These are phyloP conservation scores for Ariolimax columbianus DNA, from an alignment of 2,888 invertebrate genomes.

Conservation along the genomic window DNA sequence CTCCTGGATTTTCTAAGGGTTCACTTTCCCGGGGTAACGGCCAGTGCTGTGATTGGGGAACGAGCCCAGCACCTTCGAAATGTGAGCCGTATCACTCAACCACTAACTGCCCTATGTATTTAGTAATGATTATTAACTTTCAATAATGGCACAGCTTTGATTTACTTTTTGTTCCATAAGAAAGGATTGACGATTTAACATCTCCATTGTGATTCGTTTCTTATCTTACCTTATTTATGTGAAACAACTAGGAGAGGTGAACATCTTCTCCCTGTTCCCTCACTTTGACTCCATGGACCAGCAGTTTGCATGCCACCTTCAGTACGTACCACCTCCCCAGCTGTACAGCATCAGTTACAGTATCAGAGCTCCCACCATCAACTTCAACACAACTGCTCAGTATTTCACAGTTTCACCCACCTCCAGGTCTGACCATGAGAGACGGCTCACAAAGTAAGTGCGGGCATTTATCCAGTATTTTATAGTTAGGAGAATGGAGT, in stretches of 20 bases:
- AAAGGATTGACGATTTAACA: too few species aligned
- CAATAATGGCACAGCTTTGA: too few species aligned
- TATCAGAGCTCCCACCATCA: conserved; percentile 64
- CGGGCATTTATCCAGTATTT: too few species aligned
- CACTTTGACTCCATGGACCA: conserved; percentile 64
- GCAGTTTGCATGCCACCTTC: conserved; percentile 74
- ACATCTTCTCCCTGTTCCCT: conserved; percentile 73
- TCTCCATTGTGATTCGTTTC: background rate
- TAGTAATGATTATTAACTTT: too few species aligned
- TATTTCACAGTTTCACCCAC: conserved; percentile 50
- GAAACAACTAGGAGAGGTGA: conserved; percentile 70
- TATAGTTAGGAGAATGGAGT: too few species aligned
- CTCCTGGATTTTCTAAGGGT: too few species aligned
- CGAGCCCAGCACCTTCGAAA: too few species aligned
- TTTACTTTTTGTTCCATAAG: too few species aligned
- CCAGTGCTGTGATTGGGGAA: too few species aligned
- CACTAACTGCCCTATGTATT: too few species aligned
- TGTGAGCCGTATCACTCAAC: too few species aligned
- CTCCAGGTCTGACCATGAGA: conserved; percentile 50
- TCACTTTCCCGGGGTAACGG: too few species aligned
- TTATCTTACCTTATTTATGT: background rate
- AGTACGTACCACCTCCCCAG: conserved; percentile 65
- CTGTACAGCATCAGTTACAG: conserved; percentile 75
- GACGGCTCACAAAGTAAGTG: conserved; percentile 37
- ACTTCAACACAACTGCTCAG: conserved; percentile 59